These are phyloP conservation scores for Heliconius ethilla DNA, from an alignment of 2,888 invertebrate species.

Conservation along the genomic window DNA sequence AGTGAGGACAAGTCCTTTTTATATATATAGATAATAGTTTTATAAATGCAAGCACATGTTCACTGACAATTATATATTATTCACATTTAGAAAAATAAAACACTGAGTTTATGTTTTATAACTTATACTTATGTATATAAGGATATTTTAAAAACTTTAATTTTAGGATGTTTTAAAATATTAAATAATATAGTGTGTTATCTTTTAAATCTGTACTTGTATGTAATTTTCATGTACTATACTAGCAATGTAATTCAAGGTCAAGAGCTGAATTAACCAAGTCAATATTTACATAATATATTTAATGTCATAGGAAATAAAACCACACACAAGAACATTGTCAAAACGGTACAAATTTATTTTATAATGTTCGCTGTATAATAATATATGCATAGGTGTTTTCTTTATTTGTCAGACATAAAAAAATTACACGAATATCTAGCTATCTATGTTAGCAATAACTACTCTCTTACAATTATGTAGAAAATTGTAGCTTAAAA, in stretches of 20 bases:
- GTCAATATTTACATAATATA: background rate
- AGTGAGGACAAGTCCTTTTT: no score
- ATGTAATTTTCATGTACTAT: background rate
- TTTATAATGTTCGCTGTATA: background rate
- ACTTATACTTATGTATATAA: no score
- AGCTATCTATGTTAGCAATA: no score
- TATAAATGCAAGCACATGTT: no score
- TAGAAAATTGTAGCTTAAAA: background rate
- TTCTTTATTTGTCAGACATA: background rate
- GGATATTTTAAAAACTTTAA: no score
- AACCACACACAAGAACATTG: background rate
- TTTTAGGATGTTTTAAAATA: background rate
- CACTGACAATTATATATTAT: no score
- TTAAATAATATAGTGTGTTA: background rate
- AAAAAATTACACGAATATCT: no score
- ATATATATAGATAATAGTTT: no score
- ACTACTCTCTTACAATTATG: no score
- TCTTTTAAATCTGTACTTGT: conserved; percentile 2
- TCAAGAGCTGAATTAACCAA: background rate
- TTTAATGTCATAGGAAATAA: background rate
- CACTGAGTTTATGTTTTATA: no score
- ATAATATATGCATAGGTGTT: background rate
- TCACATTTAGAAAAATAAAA: no score
- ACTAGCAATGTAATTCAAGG: conserved; percentile 17
- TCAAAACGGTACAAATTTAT: background rate